Evolutionary conservation across 2,797 vertebrate genomes (phyloP).

Genomic region (Lepilemur septentrionalis): DNA sequence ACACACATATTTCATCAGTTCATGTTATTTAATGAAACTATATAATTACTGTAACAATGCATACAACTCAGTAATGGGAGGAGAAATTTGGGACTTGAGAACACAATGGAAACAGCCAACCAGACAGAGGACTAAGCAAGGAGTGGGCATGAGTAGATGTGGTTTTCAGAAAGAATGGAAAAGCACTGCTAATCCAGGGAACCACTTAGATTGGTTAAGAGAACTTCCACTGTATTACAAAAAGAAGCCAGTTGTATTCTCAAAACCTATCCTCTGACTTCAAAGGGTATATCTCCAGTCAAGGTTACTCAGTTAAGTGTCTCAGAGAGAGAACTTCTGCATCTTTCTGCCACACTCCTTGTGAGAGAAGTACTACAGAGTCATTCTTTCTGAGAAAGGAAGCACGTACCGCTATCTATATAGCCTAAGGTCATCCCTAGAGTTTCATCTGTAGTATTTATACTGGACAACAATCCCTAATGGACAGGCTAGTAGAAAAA

Average conservation of each 20-base stretch:
- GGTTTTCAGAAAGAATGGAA: background rate
- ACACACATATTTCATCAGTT: background rate
- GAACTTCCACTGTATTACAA: background rate
- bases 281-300: background rate
- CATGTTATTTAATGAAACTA: background rate
- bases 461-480: background rate
- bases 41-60: background rate
- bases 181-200: background rate
- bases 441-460: conserved; percentile 29
- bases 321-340: background rate
- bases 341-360: background rate
- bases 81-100: background rate
- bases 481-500: background rate
- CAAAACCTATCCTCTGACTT: background rate
- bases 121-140: background rate
- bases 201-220: background rate
- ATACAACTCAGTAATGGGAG: background rate
- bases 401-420: background rate
- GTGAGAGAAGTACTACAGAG: background rate
- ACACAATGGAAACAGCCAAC: background rate
- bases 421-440: background rate
- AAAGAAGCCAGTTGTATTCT: background rate
- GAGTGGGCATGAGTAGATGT: background rate
- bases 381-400: background rate
- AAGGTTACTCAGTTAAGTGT: background rate